Evolutionary conservation across 2,113 vertebrate species (phyloP).

Genomic region (Phyllopteryx taeniolatus): DNA sequence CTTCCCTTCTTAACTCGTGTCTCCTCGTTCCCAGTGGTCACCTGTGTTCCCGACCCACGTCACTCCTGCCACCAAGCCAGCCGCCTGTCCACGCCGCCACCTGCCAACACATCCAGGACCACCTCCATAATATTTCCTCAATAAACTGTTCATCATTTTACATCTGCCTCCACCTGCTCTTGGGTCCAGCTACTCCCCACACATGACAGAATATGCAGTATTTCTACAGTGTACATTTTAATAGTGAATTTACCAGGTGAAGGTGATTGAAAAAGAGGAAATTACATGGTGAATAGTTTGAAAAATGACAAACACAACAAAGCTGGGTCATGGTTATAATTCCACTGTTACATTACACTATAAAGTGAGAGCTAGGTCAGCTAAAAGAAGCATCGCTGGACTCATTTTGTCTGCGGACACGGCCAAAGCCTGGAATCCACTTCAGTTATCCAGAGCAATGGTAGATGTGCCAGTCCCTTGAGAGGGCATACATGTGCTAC

Average conservation of each 20-base stretch:
- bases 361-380: slow-evolving; percentile 60
- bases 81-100: too few relatives aligned
- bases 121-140: too few relatives aligned
- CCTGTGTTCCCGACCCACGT: too few relatives aligned
- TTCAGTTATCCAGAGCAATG: slow-evolving; percentile 53
- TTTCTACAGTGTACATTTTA: not conserved
- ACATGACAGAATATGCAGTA: not conserved
- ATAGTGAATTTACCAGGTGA: not conserved
- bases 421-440: slow-evolving; percentile 57
- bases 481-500: slow-evolving; percentile 53
- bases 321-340: slow-evolving; percentile 48
- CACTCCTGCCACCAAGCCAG: too few relatives aligned
- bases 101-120: too few relatives aligned
- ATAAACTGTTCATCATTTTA: too few relatives aligned
- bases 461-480: slow-evolving; percentile 48
- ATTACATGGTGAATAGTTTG: not conserved
- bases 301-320: slow-evolving; percentile 31
- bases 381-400: slow-evolving; percentile 65
- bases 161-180: too few relatives aligned
- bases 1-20: too few relatives aligned
- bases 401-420: slow-evolving; percentile 61
- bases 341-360: slow-evolving; percentile 40
- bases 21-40: too few relatives aligned
- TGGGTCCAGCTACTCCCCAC: too few relatives aligned
- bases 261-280: not conserved